These are phyloP conservation scores for Xerus inauris DNA, from an alignment of 2,113 vertebrate genomes.

Conservation along the genomic window DNA sequence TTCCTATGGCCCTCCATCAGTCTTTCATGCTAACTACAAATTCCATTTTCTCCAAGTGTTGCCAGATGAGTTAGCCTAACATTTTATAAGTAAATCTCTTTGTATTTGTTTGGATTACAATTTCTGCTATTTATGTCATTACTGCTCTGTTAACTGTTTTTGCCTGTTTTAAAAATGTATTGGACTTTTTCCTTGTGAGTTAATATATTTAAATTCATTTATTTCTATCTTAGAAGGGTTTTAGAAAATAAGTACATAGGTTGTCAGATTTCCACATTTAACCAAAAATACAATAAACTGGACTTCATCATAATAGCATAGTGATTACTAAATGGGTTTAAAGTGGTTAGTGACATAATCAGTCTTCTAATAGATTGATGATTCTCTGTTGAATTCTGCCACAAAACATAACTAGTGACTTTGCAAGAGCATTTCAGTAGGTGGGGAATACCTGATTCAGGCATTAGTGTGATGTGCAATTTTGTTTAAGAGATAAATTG, in stretches of 20 bases:
- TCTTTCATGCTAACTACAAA: not conserved
- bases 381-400: not conserved
- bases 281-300: not conserved
- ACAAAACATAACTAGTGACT: not conserved
- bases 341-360: not conserved
- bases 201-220: not conserved
- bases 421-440: not conserved
- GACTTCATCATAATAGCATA: not conserved
- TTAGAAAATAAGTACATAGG: not conserved
- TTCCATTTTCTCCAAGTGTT: not conserved
- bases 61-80: not conserved
- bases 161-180: not conserved
- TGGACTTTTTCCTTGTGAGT: not conserved
- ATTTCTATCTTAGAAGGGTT: not conserved
- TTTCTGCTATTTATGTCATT: not conserved
- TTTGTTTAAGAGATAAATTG: not conserved
- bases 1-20: fast-evolving
- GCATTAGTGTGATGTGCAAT: not conserved
- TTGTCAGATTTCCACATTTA: not conserved
- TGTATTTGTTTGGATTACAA: not conserved
- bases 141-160: not conserved
- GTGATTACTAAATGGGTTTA: not conserved
- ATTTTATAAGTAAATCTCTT: not conserved
- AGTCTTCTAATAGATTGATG: not conserved
- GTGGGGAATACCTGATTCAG: not conserved